Percentiles rank a stretch among this genome's conserved stretches.
Conservation (phyloP, 2,888 invertebrate genomes). For the Agriopis marginaria region DNA sequence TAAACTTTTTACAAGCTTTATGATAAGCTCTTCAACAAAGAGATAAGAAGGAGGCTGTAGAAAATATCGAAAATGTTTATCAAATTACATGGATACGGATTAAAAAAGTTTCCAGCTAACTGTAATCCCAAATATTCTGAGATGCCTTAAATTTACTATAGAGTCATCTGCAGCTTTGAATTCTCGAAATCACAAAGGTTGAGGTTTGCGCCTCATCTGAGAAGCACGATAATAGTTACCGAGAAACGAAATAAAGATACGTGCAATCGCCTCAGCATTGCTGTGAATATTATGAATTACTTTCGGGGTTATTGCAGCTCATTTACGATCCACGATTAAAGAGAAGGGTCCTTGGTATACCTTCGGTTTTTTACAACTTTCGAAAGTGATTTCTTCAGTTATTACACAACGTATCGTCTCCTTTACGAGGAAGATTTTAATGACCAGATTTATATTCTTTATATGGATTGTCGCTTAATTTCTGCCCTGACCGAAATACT, state of each 20-base stretch:
- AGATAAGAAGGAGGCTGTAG: background rate
- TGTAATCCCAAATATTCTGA: background rate
- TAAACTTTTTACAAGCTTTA: background rate
- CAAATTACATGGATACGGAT: background rate
- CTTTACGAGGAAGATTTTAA: slow-evolving; percentile 67
- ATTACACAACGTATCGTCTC: slow-evolving; percentile 64
- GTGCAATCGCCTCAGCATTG: slow-evolving; percentile 32
- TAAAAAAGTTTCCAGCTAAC: background rate
- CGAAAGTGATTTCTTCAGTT: slow-evolving; percentile 74
- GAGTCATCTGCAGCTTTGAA: slow-evolving; percentile 1
- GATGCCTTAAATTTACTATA: background rate
- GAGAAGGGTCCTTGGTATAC: slow-evolving; percentile 61
- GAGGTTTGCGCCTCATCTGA: slow-evolving; percentile 25
- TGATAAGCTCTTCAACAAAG: background rate
- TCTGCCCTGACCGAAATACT: slow-evolving; percentile 32
- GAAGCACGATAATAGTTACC: slow-evolving; percentile 28
- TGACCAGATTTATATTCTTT: slow-evolving; percentile 57
- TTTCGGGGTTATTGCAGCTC: slow-evolving; percentile 57
- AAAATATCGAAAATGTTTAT: background rate
- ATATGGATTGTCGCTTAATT: slow-evolving; percentile 49
- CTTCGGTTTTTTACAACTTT: slow-evolving; percentile 72
- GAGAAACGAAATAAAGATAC: slow-evolving; percentile 28
- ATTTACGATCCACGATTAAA: slow-evolving; percentile 62
- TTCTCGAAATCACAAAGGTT: slow-evolving; percentile 32
- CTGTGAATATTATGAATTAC: slow-evolving; percentile 49